These are phyloP conservation scores for Boulengeromyrus knoepffleri DNA, from an alignment of 2,113 vertebrate species.

Conservation along the genomic window DNA sequence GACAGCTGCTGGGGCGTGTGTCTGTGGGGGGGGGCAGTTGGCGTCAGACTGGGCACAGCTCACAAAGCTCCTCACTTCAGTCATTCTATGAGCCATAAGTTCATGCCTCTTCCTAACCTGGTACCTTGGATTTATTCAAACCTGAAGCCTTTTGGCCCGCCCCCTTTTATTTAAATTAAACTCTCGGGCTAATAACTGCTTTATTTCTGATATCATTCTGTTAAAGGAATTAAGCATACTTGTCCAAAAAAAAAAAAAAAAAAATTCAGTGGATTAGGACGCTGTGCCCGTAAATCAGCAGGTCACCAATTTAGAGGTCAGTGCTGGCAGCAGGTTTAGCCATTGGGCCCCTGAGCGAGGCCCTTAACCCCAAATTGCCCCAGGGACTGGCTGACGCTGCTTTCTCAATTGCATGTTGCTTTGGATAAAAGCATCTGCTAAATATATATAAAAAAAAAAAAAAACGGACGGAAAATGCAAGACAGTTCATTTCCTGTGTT, in stretches of 20 bases:
- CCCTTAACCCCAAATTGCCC: neutral
- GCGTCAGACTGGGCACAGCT: neutral
- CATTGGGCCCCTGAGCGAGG: neutral
- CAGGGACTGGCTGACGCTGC: neutral
- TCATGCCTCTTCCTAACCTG: neutral
- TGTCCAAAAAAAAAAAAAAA: neutral
- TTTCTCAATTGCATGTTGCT: neutral
- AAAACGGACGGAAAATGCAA: neutral
- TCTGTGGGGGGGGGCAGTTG: slow-evolving; percentile 49
- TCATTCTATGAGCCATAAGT: neutral
- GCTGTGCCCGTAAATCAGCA: neutral
- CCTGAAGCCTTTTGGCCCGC: neutral
- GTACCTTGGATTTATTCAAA: neutral
- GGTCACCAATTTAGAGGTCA: neutral
- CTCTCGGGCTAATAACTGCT: neutral
- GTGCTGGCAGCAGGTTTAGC: neutral
- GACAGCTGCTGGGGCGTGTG: slow-evolving; percentile 72
- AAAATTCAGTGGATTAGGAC: too few relatives aligned
- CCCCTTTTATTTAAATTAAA: neutral
- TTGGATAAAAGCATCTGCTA: too few relatives aligned
- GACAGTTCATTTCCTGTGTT: neutral
- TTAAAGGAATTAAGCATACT: neutral
- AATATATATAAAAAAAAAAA: too few relatives aligned
- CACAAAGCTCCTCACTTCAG: neutral
- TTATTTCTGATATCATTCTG: neutral